phyloP scores from a whole-genome alignment of 2,888 invertebrate genomes.

The Drosophila parthenogenetica region DNA sequence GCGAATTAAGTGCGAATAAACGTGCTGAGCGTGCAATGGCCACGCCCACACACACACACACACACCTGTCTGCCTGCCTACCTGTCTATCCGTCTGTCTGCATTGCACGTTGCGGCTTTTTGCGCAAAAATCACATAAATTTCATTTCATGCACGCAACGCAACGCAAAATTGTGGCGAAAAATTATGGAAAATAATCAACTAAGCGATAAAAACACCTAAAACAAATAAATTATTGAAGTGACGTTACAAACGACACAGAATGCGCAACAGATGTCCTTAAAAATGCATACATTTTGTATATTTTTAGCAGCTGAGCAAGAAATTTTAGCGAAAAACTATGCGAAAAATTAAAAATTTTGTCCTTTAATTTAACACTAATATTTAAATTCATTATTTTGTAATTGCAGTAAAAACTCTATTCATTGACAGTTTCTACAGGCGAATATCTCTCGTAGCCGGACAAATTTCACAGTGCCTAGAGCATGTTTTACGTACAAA shows the following conservation, averaged over 20 bases:
- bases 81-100: conserved; percentile 49
- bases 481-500: no score
- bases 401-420: no score
- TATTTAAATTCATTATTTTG: no score
- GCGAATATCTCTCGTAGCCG: no score
- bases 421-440: no score
- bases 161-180: conserved; percentile 44
- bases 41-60: conserved; percentile 36
- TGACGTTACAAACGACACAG: not conserved
- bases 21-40: conserved; percentile 74
- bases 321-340: no score
- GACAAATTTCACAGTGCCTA: no score
- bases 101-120: conserved; percentile 11
- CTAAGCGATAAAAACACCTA: conserved; percentile 23
- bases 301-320: no score
- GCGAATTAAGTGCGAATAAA: conserved; percentile 80
- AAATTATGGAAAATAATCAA: conserved; percentile 57
- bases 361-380: not conserved
- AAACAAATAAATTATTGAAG: not conserved
- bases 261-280: not conserved
- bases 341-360: no score
- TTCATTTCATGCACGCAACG: conserved; percentile 64
- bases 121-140: conserved; percentile 71
- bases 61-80: conserved; percentile 28
- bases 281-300: no score